Evolutionary conservation across 1,140 invertebrate genomes (phyloP), one percentile per base, ranked within the genome.

Genomic region (Brachionus manjavacas): DNA sequence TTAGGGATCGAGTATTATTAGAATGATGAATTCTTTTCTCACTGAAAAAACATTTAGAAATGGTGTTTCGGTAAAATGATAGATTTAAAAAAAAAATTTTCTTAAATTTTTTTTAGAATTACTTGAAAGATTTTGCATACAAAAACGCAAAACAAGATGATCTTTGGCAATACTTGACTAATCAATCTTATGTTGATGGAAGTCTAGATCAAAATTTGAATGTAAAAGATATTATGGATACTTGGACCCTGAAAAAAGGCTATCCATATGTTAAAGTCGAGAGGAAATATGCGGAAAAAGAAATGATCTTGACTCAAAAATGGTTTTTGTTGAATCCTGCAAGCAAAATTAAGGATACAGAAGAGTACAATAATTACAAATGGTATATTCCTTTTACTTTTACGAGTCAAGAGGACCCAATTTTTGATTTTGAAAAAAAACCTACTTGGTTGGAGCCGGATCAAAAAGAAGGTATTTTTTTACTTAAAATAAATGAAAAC

Each of bases 1-100:
- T 28, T 43, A 76, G 72, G 95, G 95, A 39, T 94, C 95, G n/a
- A 93, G 95, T 0, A 93, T 98, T 16, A 94, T 98, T 60, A 91
- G 87, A 23, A 89, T 89, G 88, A 72, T 88, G 55, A 85, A 86
- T 12, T 78, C 85, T 14, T 87, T 86, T 52, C 66, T 89, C 0
- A 86, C 86, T n/a, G 46, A 87, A 39, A 84, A 87, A 4, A 85
- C 85, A 3, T 87, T 89, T 39, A 85, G 87, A 83, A 72, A 85
- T 16, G 88, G 88, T 6, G 90, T 96, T 46, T 84, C 86, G 72
- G 88, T 88, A 86, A 85, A 86, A 11, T n/a, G 3, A 43, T 46
- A 46, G 7, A 35, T 20, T 11, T 4, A 25, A 14, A 16, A n/a
- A 25, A 14, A 25, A 6, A 31, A 14, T n/a, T 20, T 28, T 31